Evolutionary conservation across 2,113 vertebrate genomes (phyloP), one percentile per base, ranked within the genome.

Genomic region (Hippocampus guttulatus): DNA sequence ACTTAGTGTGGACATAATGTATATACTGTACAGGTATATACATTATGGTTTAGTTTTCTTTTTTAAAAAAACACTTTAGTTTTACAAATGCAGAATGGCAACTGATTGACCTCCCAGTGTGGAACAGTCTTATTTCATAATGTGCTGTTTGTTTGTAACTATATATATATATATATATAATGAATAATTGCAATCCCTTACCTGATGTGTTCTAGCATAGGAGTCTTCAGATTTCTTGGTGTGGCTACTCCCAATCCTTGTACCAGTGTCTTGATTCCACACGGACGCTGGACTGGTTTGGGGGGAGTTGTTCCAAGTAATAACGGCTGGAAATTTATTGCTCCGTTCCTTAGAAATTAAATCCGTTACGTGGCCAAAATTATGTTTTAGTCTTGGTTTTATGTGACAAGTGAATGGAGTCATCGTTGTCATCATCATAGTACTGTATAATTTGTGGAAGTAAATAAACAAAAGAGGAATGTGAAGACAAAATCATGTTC

Each of bases 211-310:
- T 25, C n/a, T 60, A 3, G 40, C 47, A 51, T 20, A 45, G 15
- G 23, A 12, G 30, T 63, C 21, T 2, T 38, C 6, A 8, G 27
- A 51, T 33, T 54, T 72, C 85, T 85, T 77, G 71, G 85, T 80
- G 78, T 81, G 75, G 85, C 88, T 81, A 91, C 92, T 93, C 92
- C 92, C 92, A 93, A 93, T 92, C 92, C 92, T 93, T 93, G 92
- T 93, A 93, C 92, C 92, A 93, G 92, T 92, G 92, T 93, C 89
- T 70, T 86, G 21, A 72, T 80, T 66, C 57, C n/a, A 33, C 63
- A 41, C 49, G 70, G 90, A 91, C 92, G 82, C 92, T 93, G 92
- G 91, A 83, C 89, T 79, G 90, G 91, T 85, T 92, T 93, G 91
- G 92, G 92, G 88, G 91, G 87, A 82, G 85, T 75, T 63, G 74